Evolutionary conservation across 2,113 vertebrate genomes (phyloP).

Genomic region (Pristiophorus japonicus): DNA sequence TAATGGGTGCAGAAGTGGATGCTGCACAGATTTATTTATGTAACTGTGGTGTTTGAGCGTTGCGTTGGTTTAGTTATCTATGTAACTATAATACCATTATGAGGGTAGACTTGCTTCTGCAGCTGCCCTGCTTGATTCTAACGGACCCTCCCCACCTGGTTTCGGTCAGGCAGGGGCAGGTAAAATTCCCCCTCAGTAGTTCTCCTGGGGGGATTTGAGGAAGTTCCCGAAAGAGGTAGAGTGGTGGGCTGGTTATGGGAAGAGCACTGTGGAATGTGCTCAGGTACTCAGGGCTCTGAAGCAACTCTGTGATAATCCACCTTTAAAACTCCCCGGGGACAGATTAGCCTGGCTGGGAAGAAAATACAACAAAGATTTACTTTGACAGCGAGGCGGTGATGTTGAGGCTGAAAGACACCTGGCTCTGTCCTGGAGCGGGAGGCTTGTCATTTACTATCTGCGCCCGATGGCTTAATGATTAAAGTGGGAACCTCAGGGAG

Average conservation of each 20-base stretch:
- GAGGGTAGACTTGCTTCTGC: background rate
- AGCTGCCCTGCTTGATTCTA: background rate
- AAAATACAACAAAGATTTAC: constrained; percentile 9
- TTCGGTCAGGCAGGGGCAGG: background rate
- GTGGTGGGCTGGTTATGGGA: background rate
- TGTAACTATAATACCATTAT: background rate
- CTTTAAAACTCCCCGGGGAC: background rate
- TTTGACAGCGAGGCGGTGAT: background rate
- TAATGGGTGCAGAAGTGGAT: background rate
- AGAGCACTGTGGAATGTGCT: constrained; percentile 14
- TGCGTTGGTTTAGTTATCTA: background rate
- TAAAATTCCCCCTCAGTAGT: background rate
- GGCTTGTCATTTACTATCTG: background rate
- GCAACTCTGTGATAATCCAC: background rate
- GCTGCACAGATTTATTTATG: background rate
- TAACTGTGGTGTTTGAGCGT: background rate
- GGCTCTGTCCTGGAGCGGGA: background rate
- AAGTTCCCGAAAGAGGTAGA: background rate
- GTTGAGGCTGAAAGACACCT: constrained; percentile 22
- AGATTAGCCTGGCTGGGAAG: constrained; percentile 7
- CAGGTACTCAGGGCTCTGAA: background rate
- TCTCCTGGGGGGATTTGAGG: background rate
- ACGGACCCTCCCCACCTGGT: background rate
- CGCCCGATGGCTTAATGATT: background rate
- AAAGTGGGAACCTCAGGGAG: background rate